Conservation (phyloP, 1,140 invertebrate species). For the Drosophila ironensis region DNA sequence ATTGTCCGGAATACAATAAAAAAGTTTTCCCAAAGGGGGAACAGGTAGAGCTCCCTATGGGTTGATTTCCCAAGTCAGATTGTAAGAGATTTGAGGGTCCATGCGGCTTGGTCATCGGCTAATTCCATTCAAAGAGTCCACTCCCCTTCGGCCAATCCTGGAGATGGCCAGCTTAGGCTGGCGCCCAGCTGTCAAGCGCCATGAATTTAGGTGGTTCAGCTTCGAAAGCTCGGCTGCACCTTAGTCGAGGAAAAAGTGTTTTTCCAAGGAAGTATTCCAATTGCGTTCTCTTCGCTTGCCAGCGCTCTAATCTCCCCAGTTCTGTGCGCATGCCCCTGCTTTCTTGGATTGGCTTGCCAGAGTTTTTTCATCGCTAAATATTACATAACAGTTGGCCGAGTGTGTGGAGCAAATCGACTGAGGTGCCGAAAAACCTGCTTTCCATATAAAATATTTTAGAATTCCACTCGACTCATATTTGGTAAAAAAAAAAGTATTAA, state of each 20-base stretch:
- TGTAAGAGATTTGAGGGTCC: no score
- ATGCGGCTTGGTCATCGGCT: neutral
- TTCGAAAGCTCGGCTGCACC: conserved; percentile 18
- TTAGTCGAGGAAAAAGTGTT: conserved; percentile 8
- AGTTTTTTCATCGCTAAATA: conserved; percentile 61
- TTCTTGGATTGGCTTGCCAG: conserved; percentile 31
- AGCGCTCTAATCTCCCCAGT: neutral
- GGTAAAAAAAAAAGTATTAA: neutral
- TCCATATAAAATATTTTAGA: neutral
- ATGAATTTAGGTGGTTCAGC: conserved; percentile 24
- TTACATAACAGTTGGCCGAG: conserved; percentile 78
- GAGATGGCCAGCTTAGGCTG: conserved; percentile 42
- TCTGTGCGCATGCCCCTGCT: conserved; percentile 42
- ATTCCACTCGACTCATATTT: neutral
- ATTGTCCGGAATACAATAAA: no score
- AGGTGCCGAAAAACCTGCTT: conserved; percentile 27
- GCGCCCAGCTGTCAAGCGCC: conserved; percentile 65
- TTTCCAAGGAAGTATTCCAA: conserved; percentile 52
- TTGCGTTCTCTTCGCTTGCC: conserved; percentile 6
- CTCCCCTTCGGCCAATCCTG: neutral
- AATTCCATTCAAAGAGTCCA: neutral
- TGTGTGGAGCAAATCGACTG: conserved; percentile 65
- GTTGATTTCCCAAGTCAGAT: no score
- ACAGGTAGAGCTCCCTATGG: no score
- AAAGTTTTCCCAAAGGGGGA: no score